A percentile compares a stretch with the other conserved stretches of the same genome.
Evolutionary conservation across 2,888 invertebrate species (phyloP).

Genomic region (Netelia melanura): DNA sequence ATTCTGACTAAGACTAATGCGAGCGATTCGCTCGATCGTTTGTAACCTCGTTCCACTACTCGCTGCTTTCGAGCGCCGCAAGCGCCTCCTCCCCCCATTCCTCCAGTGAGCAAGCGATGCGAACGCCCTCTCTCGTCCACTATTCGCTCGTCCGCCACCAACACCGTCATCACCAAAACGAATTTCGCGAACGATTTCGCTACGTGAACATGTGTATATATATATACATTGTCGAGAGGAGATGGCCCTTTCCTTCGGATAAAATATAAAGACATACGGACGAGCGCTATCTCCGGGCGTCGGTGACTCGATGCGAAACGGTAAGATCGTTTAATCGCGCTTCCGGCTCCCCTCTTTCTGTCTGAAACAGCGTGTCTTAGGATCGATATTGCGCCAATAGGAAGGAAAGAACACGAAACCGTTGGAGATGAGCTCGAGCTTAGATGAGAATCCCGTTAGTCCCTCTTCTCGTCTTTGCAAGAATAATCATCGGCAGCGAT

Average conservation of each 20-base stretch:
- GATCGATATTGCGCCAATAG: slow-evolving; percentile 73
- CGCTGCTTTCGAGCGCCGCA: not conserved
- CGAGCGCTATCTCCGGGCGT: no score
- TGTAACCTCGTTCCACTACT: slow-evolving; percentile 74
- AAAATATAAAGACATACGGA: no score
- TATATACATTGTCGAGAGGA: no score
- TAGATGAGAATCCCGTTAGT: slow-evolving; percentile 52
- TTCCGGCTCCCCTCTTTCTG: not conserved
- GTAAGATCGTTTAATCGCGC: slow-evolving; percentile 74
- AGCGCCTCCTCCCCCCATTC: slow-evolving; percentile 12
- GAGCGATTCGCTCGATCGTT: slow-evolving; percentile 81
- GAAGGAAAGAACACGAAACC: slow-evolving; percentile 65
- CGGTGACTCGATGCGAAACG: slow-evolving; percentile 56
- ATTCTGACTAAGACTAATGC: slow-evolving; percentile 82
- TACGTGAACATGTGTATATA: not conserved
- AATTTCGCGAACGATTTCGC: slow-evolving; percentile 5
- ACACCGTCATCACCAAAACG: slow-evolving; percentile 27
- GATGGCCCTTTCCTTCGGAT: no score
- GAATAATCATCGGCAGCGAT: slow-evolving; percentile 12
- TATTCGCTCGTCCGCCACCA: slow-evolving; percentile 42
- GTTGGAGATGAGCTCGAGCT: slow-evolving; percentile 23
- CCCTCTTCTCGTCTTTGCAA: slow-evolving; percentile 22
- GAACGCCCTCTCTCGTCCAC: slow-evolving; percentile 69
- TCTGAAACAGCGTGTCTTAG: slow-evolving; percentile 22
- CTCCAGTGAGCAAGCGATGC: slow-evolving; percentile 36